Base-by-base conservation (phyloP, 2,888 invertebrate species). In the Scotopteryx bipunctaria region DNA sequence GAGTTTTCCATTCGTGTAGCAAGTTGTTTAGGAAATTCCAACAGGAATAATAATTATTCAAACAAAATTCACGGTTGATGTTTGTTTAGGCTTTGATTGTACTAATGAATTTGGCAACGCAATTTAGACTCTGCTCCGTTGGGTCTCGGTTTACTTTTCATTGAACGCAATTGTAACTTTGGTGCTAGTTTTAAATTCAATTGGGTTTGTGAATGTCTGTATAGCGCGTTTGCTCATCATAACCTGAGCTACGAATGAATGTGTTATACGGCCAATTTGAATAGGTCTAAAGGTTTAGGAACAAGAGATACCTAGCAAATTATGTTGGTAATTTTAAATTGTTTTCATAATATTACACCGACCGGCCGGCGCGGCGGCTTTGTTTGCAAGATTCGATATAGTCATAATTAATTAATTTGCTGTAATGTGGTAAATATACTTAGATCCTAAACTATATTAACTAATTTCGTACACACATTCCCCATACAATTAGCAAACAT, bases 11-110 rank as follows among this genome's bases (percentile, higher is more conserved):
- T 58, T 53, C 57, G 46, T 49, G 44, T 56, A 50, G 46, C 31
- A 49, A 58, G 36, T 77, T 81, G 78, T 80, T 75, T 67, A 66
- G 73, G 66, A 71, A 78, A 81, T 76, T 76, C 73, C 69, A 72
- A 79, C 78, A 69, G 73, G 74, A 72, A 79, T 77, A 74, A 74
- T 76, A 77, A 81, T 82, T 80, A 82, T 78, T 78, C 77, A 80
- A 80, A 81, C 78, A 78, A 73, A 71, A 71, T 69, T 66, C 68
- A 63, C 63, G 52, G 42, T 44, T 68, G 64, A 74, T 81, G 79
- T 86, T 85, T 83, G 72, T 71, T 79, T 78, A 78, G 81, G 83
- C 63, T 66, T 68, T 79, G 81, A 83, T 81, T 81, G 78, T 77
- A 73, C 76, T 78, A 76, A 73, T 80, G 69, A 73, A 67, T 66